Base-by-base conservation (phyloP, 2,888 invertebrate genomes). In the Amphipyra berbera region DNA sequence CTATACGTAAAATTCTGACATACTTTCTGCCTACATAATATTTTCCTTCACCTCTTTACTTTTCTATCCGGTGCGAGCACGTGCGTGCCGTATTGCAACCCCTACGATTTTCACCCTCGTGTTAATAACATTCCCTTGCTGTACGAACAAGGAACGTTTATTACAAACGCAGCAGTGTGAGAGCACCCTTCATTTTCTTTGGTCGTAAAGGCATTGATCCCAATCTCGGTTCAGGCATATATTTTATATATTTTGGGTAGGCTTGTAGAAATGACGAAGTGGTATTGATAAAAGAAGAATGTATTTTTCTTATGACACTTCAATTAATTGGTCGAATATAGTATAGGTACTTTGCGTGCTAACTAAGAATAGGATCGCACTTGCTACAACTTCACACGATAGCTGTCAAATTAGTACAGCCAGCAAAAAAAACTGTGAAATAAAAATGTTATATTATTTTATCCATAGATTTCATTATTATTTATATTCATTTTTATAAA, bases 71-170 rank as follows among this genome's bases (percentile, higher is more conserved):
- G 14, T 27, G 27, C 14, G 2, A 38, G 12, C 46, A 49, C 21
- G 37, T 30, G 50, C 12, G 21, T 44, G 33, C 10, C 40, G n/a
- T 33, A 38, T 13, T 30, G 12, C 53, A 21, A 30, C 61, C 71
- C 66, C 12, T 47, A 42, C 35, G 2, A 35, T 53, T 62, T 49
- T 3, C 67, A 56, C 74, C 64, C 67, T 61, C 37, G 13, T 52
- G 57, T 64, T 76, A 56, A 67, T 64, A 70, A 70, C 60, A 41
- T 46, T 50, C 58, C 55, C 54, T 56, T 38, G 12, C 5, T 12
- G 10, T 7, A 4, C 13, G 27, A 46, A 14, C 30, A 30, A n/a
- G n/a, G 6, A 10, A 42, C 33, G 13, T 56, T 61, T 47, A 45
- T 73, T 55, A 47, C 0, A 55, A 47, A 13, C 9, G 5, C 38